Evolutionary conservation across 2,888 invertebrate genomes (phyloP), one percentile per base, ranked within the genome.

Genomic region (Beris morrisii): DNA sequence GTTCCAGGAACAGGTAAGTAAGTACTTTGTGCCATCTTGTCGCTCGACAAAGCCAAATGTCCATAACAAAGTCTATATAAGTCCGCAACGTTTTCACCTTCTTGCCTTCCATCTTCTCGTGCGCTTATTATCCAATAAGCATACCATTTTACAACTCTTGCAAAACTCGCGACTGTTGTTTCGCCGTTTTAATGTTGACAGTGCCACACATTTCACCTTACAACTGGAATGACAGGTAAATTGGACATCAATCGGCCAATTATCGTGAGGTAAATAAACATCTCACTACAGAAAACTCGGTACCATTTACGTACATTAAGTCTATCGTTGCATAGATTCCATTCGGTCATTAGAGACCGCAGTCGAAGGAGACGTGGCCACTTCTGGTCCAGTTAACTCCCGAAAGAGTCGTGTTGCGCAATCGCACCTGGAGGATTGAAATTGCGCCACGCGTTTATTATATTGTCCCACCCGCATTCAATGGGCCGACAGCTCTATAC

Each of bases 231-330:
- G 61, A 61, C 61, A 52, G 61, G 52, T 61, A 61, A 61, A 61
- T 61, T 61, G 61, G 61, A 61, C 61, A 61, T 61, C 61, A 61
- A 61, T 61, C 61, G 61, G 52, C 61, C 61, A 61, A 61, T 61
- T 61, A 61, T 50, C 61, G 38, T 52, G 52, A 50, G 61, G 61
- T 43, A 52, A 61, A 61, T 61, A 61, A 61, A 61, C 61, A 61
- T 46, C 46, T 52, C 45, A 22, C 30, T 61, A 15, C 52, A 50
- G 32, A 12, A 31, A 32, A 52, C 13, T 48, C 22, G 32, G 52
- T 50, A 15, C 59, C 59, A 48, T 46, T 59, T 61, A 43, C 38
- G 32, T 50, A 43, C 22, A 15, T 43, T 48, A 32, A 31, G 50
- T 59, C 22, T 22, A 59, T 50, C 28, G 43, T 15, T 61, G 32